These are phyloP conservation scores for Aricia artaxerxes DNA, from an alignment of 2,888 invertebrate species.

Conservation along the genomic window DNA sequence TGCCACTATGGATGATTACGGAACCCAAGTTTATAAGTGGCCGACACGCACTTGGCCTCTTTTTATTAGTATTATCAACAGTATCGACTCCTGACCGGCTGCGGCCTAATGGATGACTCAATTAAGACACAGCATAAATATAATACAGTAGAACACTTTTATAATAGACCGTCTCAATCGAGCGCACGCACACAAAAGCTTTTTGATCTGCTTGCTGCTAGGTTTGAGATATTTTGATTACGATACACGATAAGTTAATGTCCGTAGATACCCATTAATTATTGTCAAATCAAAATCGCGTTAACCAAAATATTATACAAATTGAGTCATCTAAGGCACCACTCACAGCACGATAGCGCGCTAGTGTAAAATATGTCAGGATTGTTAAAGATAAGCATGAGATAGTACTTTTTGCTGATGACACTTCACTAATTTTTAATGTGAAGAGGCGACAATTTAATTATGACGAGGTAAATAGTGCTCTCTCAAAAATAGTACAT, in stretches of 20 bases:
- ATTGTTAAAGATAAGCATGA: too few relatives aligned
- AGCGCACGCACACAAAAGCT: background rate
- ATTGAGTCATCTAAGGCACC: background rate
- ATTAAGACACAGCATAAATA: slow-evolving; percentile 7
- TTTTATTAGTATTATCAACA: slow-evolving; percentile 4
- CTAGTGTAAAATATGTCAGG: too few relatives aligned
- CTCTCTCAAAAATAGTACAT: too few relatives aligned
- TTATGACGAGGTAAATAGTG: too few relatives aligned
- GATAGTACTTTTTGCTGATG: too few relatives aligned
- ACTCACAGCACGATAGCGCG: too few relatives aligned
- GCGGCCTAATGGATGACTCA: slow-evolving; percentile 32
- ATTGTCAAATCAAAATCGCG: background rate
- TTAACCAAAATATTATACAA: background rate
- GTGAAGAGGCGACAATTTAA: too few relatives aligned
- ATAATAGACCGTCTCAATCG: background rate
- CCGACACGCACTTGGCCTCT: background rate
- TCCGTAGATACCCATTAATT: background rate
- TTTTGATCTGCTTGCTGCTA: background rate
- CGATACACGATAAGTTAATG: too few relatives aligned
- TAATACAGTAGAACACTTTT: background rate
- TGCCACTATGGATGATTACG: background rate
- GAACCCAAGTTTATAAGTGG: background rate
- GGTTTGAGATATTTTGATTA: too few relatives aligned
- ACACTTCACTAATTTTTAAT: too few relatives aligned
- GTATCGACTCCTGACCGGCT: slow-evolving; percentile 22